Evolutionary conservation across 2,797 vertebrate genomes (phyloP).

Genomic region (Eupleurogrammus muticus): DNA sequence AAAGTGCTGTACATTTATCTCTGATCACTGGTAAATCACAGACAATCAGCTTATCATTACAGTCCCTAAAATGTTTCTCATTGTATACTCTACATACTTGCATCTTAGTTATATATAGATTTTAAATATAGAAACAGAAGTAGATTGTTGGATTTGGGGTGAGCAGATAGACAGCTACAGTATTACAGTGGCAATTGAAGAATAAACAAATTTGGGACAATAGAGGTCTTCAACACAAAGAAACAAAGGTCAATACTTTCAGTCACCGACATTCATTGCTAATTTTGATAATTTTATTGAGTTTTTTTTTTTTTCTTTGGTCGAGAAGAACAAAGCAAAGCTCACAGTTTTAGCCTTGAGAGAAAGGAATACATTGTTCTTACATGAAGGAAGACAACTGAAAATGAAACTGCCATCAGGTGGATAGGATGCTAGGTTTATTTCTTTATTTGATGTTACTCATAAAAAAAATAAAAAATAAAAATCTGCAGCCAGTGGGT

Average conservation of each 20-base stretch:
- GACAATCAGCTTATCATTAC: neutral
- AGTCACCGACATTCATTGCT: neutral
- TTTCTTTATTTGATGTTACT: neutral
- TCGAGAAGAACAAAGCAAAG: neutral
- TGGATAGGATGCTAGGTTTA: too few species aligned
- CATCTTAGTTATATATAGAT: neutral
- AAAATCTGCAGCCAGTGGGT: too few species aligned
- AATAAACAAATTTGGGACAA: too few species aligned
- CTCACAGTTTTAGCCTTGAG: neutral
- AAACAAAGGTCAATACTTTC: neutral
- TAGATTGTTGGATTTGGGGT: neutral
- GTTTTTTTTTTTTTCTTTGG: neutral
- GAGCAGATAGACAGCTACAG: neutral
- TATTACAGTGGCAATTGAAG: too few species aligned
- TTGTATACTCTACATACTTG: neutral
- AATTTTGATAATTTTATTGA: neutral
- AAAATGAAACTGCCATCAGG: neutral
- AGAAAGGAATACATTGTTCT: neutral
- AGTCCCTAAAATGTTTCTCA: neutral
- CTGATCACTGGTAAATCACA: constrained; percentile 1
- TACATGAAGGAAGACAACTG: constrained; percentile 1
- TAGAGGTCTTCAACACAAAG: too few species aligned
- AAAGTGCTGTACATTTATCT: neutral
- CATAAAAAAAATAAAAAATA: too few species aligned
- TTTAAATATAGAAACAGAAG: neutral